Conservation (phyloP, 2,113 vertebrate genomes). For the Turdus rufiventris region DNA sequence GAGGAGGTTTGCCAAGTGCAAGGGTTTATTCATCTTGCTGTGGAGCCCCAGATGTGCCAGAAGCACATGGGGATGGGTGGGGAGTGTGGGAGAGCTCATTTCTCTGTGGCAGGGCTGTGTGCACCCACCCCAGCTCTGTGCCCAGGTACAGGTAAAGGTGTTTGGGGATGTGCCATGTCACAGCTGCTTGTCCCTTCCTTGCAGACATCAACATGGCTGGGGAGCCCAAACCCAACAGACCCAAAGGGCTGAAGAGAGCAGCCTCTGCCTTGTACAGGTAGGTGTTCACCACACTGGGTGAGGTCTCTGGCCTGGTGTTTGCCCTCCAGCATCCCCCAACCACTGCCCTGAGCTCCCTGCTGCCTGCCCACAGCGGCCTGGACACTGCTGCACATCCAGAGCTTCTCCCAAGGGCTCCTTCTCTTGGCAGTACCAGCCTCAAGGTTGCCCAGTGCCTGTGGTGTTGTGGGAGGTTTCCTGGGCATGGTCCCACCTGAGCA, state of each 20-base stretch:
- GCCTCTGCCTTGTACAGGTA: conserved; percentile 89
- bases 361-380: background rate
- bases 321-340: background rate
- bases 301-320: background rate
- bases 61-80: background rate
- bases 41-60: fast-evolving
- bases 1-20: background rate
- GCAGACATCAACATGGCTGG: conserved; percentile 97
- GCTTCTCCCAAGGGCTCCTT: background rate
- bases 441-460: fast-evolving
- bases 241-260: conserved; percentile 87
- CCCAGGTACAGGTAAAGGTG: fast-evolving
- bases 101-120: background rate
- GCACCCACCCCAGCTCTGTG: fast-evolving
- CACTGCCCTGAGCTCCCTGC: background rate
- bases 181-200: conserved; percentile 3
- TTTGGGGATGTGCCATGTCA: fast-evolving
- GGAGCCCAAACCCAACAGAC: conserved; percentile 87
- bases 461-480: background rate
- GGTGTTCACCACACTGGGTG: background rate
- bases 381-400: background rate
- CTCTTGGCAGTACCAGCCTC: background rate
- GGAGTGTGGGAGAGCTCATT: background rate
- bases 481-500: background rate
- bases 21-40: background rate